A percentile compares a stretch with the other conserved stretches of the same genome.
These are phyloP conservation scores for Pteropus rufus DNA, from an alignment of 2,797 vertebrate genomes.

Conservation along the genomic window DNA sequence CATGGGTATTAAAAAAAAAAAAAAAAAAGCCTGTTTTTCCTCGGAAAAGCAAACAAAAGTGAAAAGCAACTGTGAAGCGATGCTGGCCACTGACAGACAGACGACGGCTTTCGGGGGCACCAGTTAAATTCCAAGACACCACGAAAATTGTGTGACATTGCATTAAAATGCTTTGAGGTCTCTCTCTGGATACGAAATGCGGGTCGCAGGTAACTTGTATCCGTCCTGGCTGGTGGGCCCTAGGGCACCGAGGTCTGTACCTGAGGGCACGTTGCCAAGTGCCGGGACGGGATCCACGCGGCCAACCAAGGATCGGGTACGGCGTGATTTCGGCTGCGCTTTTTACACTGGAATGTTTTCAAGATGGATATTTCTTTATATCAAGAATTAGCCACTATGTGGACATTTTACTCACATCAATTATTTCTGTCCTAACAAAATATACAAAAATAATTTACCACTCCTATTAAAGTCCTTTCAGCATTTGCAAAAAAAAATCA, in stretches of 20 bases:
- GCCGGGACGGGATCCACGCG: background rate
- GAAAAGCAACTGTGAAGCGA: background rate
- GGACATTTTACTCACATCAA: background rate
- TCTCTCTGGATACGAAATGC: background rate
- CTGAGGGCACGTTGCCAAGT: background rate
- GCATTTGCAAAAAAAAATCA: background rate
- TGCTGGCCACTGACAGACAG: background rate
- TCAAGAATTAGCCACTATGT: background rate
- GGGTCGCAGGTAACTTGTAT: background rate
- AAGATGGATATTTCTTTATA: background rate
- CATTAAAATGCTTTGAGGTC: background rate
- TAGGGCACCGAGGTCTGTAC: background rate
- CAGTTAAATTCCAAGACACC: slow-evolving; percentile 27
- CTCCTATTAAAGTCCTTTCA: background rate
- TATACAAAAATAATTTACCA: background rate
- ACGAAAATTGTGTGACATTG: slow-evolving; percentile 8
- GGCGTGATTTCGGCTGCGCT: background rate
- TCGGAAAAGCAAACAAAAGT: slow-evolving; percentile 35
- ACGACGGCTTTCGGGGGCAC: background rate
- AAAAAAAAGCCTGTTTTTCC: background rate
- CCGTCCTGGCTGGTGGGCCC: background rate
- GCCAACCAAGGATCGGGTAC: background rate
- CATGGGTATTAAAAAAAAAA: background rate
- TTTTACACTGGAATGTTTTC: background rate
- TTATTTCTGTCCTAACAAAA: background rate